phyloP scores from a whole-genome alignment of 2,113 vertebrate genomes.

The Cryptomyrus ogoouensis region DNA sequence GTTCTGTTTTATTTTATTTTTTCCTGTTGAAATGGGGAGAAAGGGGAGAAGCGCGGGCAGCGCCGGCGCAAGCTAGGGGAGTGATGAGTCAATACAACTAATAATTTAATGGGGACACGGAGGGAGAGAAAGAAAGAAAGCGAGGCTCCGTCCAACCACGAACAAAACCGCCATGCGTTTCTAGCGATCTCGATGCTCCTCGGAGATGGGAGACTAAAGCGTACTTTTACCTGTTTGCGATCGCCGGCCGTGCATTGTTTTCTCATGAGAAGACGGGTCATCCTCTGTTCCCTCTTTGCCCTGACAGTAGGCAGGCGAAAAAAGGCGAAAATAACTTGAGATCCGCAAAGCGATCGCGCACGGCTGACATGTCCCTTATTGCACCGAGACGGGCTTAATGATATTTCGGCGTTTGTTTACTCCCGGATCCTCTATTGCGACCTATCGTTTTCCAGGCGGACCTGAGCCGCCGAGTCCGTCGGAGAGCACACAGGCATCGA shows the following conservation, averaged over 20 bases:
- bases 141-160: constrained; percentile 57
- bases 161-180: constrained; percentile 23
- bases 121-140: constrained; percentile 36
- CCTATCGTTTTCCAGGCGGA: neutral
- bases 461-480: neutral
- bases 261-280: constrained; percentile 19
- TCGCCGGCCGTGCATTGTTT: constrained; percentile 15
- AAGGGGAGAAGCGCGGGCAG: constrained; percentile 57
- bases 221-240: constrained; percentile 21
- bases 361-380: neutral
- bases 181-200: neutral
- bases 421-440: neutral
- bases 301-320: neutral
- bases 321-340: constrained; percentile 9
- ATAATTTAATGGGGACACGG: constrained; percentile 70
- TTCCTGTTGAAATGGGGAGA: constrained; percentile 69
- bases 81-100: constrained; percentile 69
- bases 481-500: neutral
- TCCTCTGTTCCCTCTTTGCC: neutral
- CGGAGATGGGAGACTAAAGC: neutral
- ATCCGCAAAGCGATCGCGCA: neutral
- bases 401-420: constrained; percentile 14
- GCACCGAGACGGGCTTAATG: neutral
- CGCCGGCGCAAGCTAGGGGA: constrained; percentile 61
- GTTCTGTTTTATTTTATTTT: constrained; percentile 26